Evolutionary conservation across 2,797 vertebrate genomes (phyloP), one percentile per base, ranked within the genome.

Genomic region (Passerculus sandwichensis): DNA sequence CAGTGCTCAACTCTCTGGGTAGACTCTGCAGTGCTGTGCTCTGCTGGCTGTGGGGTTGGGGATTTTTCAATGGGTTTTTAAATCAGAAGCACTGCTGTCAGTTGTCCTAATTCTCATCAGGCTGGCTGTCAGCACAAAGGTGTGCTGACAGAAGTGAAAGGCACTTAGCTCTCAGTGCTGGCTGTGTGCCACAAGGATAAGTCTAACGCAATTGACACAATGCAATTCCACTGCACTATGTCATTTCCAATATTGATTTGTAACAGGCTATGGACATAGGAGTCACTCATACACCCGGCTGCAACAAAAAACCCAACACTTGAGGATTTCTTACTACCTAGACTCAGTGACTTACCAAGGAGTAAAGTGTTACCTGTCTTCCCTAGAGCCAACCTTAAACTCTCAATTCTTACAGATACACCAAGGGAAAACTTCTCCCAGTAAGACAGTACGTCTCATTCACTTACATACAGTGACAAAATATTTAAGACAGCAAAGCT

Each of bases 201-300:
- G 15, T 36, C 51, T 5, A 8, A 69, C 21, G 61, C 56, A 57
- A 57, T 8, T 34, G 22, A 23, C 56, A 57, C 3, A 34, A 57
- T 34, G n/a, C n/a, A 59, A 40, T 74, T 83, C 71, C 81, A 61
- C n/a, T 25, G 36, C 23, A 15, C 34, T 71, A 50, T n/a, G 27
- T 11, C 61, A 85, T 21, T 38, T 51, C 64, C 32, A 70, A 5
- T 21, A 60, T 2, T 10, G 45, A 71, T 50, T 61, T 76, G 25
- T 61, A 75, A 56, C 17, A 34, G 29, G 71, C 25, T 23, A 3
- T 5, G 25, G 40, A 44, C 32, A 20, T 4, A 48, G 1, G 42
- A 19, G 20, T 47, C 25, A 71, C 29, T 34, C 42, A 9, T 5
- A 30, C 0, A 0, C 12, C 10, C 30, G 29, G 10, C 61, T 65